Evolutionary conservation across 2,888 invertebrate genomes (phyloP).

Genomic region (Lochmaea capreae): DNA sequence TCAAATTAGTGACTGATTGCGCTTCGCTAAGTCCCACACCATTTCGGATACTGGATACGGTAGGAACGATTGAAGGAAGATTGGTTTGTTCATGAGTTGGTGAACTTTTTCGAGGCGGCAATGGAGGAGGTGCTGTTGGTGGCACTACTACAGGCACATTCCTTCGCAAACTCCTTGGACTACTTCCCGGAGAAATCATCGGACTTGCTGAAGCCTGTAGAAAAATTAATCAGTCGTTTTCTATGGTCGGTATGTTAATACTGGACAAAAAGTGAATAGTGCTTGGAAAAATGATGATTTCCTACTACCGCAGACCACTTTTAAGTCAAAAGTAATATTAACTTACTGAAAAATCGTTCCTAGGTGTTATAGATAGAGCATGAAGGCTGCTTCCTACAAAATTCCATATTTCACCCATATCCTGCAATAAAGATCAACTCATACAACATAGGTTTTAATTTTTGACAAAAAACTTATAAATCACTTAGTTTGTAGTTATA

Average conservation of each 20-base stretch:
- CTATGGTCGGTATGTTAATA: too few species aligned
- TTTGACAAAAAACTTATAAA: not conserved
- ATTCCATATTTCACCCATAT: constrained; percentile 67
- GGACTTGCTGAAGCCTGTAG: constrained; percentile 68
- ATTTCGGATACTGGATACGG: constrained; percentile 53
- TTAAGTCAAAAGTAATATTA: not conserved
- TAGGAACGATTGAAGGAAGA: constrained; percentile 43
- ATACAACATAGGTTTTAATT: not conserved
- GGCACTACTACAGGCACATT: constrained; percentile 60
- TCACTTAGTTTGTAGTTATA: too few species aligned
- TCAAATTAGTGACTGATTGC: constrained; percentile 59
- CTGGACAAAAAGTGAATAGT: too few species aligned
- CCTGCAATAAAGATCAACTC: constrained; percentile 60
- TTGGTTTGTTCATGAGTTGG: constrained; percentile 64
- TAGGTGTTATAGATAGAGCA: constrained; percentile 68
- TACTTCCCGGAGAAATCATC: constrained; percentile 71
- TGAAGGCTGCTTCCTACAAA: constrained; percentile 67
- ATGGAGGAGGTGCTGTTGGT: constrained; percentile 69
- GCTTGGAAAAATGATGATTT: too few species aligned
- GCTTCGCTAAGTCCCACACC: constrained; percentile 58
- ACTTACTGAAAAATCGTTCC: constrained; percentile 66
- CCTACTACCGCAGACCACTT: too few species aligned
- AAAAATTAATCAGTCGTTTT: not conserved
- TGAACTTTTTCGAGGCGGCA: constrained; percentile 73
- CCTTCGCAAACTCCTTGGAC: constrained; percentile 66